Base-by-base conservation (phyloP, 2,797 vertebrate species). In the Adelosebastes latens region DNA sequence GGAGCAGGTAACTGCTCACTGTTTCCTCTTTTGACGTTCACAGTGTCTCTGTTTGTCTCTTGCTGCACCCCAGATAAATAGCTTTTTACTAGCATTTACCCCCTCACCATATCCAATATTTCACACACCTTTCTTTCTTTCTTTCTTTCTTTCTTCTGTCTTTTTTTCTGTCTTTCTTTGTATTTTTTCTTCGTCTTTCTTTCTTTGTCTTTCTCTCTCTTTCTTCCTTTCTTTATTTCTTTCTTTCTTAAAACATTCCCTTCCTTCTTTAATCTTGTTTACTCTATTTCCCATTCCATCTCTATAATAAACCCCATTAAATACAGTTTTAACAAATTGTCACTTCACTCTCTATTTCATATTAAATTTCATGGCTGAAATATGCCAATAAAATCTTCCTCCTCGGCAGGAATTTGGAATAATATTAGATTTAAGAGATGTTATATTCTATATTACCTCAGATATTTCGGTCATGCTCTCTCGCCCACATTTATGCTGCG, bases 1-100 rank as follows among this genome's bases (percentile, higher is more conserved):
- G 95, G 99, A 99, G 92, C 99, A 99, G 97, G 99, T 99, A 95
- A 96, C 95, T 72, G 62, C 84, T 76, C 68, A 42, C 34, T 25
- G 65, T 59, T 58, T 64, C 71, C 68, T 36, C 69, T 77, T 63
- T 56, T 67, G 29, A 36, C 76, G 16, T 6, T 18, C 49, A 58
- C 27, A 49, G 25, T 55, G 34, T 72, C 61, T 53, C 29, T 69
- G 6, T 68, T 60, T 77, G 16, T 34, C 14, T 61, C n/a, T 71
- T 14, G 61, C 56, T 77, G 13, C 58, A 12, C 14, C 3, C 11
- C 42, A 49, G 58, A 31, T 42, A 74, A 70, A 46, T 46, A 18
- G 42, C 42, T 46, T 46, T 46, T 46, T 46, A 46, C 42, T 25
- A 68, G 16, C 6, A 6, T 53, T 52, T 34, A 34, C n/a, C 13